A percentile compares a stretch with the other conserved stretches of the same genome.
Evolutionary conservation across 2,797 vertebrate genomes (phyloP).

Genomic region (Lithobates pipiens): DNA sequence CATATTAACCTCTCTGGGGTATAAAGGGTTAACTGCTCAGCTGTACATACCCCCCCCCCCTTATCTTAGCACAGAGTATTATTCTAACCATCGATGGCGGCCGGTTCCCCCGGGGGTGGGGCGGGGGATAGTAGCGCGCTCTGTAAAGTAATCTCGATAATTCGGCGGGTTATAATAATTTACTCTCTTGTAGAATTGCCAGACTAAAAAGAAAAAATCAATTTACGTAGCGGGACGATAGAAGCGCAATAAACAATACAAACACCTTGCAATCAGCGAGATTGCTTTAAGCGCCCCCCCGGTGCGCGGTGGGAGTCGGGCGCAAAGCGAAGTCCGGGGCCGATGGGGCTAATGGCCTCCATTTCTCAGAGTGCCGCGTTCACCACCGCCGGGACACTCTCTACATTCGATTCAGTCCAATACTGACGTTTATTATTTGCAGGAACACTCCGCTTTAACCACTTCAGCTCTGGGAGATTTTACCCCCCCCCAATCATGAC

Average conservation of each 20-base stretch:
- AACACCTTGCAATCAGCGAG: constrained; percentile 10
- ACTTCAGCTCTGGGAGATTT: too few relatives aligned
- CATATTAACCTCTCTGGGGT: too few relatives aligned
- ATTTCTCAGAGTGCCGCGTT: not conserved
- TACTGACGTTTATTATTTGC: too few relatives aligned
- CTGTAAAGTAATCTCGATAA: constrained; percentile 37
- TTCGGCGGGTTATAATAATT: constrained; percentile 34
- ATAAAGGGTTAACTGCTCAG: too few relatives aligned
- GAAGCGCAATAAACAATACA: constrained; percentile 11
- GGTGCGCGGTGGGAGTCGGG: not conserved
- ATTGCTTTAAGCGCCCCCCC: not conserved
- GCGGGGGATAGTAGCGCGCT: constrained; percentile 2
- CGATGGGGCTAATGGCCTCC: not conserved
- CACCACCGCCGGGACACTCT: too few relatives aligned
- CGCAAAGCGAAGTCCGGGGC: too few relatives aligned
- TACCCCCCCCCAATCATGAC: too few relatives aligned
- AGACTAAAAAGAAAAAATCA: constrained; percentile 23
- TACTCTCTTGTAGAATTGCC: constrained; percentile 30
- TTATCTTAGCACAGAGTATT: not conserved
- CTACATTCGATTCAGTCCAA: too few relatives aligned
- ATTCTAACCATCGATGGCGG: not conserved
- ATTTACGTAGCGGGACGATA: constrained; percentile 25
- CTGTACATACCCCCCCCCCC: too few relatives aligned
- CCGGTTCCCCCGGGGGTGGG: not conserved
- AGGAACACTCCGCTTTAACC: too few relatives aligned